Percentiles rank a stretch among this genome's conserved stretches.
Evolutionary conservation across 2,113 vertebrate genomes (phyloP).

Genomic region (Varanus salvator): DNA sequence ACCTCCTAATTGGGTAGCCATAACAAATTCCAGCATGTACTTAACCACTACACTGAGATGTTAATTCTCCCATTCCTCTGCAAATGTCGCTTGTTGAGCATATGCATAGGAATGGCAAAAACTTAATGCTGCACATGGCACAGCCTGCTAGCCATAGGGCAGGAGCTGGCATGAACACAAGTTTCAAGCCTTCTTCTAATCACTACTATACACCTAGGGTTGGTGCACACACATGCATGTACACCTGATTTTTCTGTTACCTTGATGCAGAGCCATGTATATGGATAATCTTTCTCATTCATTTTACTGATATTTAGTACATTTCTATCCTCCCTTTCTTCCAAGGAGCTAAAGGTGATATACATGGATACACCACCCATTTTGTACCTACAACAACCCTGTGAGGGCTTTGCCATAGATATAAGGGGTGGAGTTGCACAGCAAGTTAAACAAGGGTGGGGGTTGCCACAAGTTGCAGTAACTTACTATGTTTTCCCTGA

Average conservation of each 20-base stretch:
- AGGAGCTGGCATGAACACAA: neutral
- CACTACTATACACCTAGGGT: neutral
- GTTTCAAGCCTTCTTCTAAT: neutral
- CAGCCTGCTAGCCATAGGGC: neutral
- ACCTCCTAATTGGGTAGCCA: neutral
- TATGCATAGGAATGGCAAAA: neutral
- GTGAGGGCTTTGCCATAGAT: neutral
- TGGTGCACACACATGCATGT: neutral
- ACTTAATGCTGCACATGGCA: neutral
- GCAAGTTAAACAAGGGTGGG: too few species aligned
- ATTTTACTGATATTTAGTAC: neutral
- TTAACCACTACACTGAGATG: neutral
- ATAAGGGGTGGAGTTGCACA: neutral
- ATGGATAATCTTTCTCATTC: neutral
- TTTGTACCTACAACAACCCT: neutral
- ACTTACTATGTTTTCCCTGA: too few species aligned
- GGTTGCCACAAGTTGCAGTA: too few species aligned
- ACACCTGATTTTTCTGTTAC: neutral
- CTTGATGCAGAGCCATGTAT: neutral
- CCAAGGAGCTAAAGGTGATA: neutral
- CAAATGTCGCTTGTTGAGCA: neutral
- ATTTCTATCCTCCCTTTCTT: neutral
- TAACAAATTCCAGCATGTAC: neutral
- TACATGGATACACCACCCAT: neutral
- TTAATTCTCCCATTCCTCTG: neutral